These are phyloP conservation scores for Ceyx cyanopectus DNA, from an alignment of 2,113 vertebrate species.

Conservation along the genomic window DNA sequence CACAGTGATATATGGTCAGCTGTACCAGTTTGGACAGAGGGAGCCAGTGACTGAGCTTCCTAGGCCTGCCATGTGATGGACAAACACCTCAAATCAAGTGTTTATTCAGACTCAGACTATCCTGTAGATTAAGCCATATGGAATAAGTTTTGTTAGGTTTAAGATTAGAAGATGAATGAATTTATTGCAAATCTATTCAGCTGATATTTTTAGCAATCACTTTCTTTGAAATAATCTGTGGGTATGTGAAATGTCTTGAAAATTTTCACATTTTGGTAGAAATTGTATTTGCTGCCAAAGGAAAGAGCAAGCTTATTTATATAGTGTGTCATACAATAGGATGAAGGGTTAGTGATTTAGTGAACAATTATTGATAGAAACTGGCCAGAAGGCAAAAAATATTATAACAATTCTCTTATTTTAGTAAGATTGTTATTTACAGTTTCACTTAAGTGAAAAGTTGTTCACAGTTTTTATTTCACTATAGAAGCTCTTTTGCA, in stretches of 20 bases:
- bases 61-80: accelerated
- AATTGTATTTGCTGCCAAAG: not conserved
- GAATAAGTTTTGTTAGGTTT: not conserved
- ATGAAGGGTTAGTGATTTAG: not conserved
- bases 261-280: not conserved
- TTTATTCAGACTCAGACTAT: not conserved
- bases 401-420: not conserved
- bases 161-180: not conserved
- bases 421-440: not conserved
- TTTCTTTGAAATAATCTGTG: not conserved
- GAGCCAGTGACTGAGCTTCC: not conserved
- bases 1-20: accelerated
- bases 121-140: not conserved
- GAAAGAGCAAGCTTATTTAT: not conserved
- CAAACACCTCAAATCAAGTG: not conserved
- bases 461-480: not conserved
- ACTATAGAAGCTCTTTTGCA: not conserved
- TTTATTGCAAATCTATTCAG: not conserved
- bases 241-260: not conserved
- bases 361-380: not conserved
- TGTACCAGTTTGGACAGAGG: not conserved
- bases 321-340: not conserved
- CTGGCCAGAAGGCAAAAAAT: not conserved
- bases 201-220: not conserved
- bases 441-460: not conserved